Base-by-base conservation (phyloP, 2,888 invertebrate genomes). In the Caenorhabditis doughertyi region DNA sequence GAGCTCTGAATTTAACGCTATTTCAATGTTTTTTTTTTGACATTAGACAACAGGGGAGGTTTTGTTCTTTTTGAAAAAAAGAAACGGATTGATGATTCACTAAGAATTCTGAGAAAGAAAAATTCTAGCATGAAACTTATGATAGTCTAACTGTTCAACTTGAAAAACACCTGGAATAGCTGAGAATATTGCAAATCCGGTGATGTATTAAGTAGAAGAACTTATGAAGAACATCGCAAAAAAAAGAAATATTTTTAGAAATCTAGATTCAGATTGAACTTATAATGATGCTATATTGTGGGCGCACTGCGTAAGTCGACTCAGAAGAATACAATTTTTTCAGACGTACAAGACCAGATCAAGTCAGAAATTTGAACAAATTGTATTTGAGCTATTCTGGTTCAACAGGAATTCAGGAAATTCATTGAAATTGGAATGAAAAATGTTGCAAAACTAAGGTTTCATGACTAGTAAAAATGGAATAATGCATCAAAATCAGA, bases 21-120 rank as follows among this genome's bases (percentile, higher is more conserved):
- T 65, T 65, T 65, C 51, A 51, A 65, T 65, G 65, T 51, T 65
- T 65, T 62, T n/a, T n/a, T 32, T 51, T 47, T 13, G 64, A 64
- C 29, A 21, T 32, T 47, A 42, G 25, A 44, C 27, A 62, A 47
- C 18, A 32, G 21, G 21, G 21, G 55, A 16, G 29, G n/a, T 49
- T 64, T 44, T 47, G 27, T 49, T 64, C 47, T 47, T 3, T 23
- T 7, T 35, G 35, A 9, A 35, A 13, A 42, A 42, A 42, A 13
- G 18, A 58, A 35, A 39, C 21, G 58, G 29, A 32, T 18, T 32
- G 32, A 21, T 42, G 44, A 60, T 60, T 42, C 42, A 58, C 27
- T n/a, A 9, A 53, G 18, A 32, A n/a, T 5, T n/a, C n/a, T 13
- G 18, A n/a, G 60, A 58, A 21, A 60, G 25, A n/a, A 3, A 39